These are phyloP conservation scores for Pantherophis vulpinus DNA, from an alignment of 2,797 vertebrate genomes.

Conservation along the genomic window DNA sequence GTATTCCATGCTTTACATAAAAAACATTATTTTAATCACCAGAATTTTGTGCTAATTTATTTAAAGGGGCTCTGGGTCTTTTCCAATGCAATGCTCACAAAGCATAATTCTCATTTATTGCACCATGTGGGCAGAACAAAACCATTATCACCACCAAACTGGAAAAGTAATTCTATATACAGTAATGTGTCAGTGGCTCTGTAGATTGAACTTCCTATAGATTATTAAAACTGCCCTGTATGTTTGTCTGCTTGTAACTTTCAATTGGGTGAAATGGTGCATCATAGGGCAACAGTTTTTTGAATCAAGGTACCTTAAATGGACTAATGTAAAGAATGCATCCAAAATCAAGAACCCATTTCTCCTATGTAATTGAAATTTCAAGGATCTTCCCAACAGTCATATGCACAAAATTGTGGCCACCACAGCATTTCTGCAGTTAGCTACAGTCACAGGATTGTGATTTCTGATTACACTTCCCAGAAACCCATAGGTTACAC, in stretches of 20 bases:
- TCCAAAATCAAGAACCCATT: neutral
- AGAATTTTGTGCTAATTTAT: neutral
- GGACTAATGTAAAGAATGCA: neutral
- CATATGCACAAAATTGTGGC: neutral
- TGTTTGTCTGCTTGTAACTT: neutral
- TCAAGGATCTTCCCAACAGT: neutral
- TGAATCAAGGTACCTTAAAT: neutral
- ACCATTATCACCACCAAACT: neutral
- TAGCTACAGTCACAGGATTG: neutral
- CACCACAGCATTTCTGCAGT: neutral
- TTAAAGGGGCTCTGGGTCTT: neutral
- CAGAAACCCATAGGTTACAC: neutral
- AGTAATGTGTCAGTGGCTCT: neutral
- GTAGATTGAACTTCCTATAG: neutral
- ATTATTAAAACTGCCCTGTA: neutral
- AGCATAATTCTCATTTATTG: neutral
- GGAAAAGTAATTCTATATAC: neutral
- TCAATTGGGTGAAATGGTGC: neutral
- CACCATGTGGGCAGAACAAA: neutral
- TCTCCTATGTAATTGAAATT: neutral
- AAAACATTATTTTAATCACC: neutral
- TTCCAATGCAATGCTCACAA: neutral
- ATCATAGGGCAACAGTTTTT: neutral
- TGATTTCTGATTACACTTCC: neutral
- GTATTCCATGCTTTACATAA: neutral